Evolutionary conservation across 2,113 vertebrate species (phyloP).

Genomic region (Nestor notabilis): DNA sequence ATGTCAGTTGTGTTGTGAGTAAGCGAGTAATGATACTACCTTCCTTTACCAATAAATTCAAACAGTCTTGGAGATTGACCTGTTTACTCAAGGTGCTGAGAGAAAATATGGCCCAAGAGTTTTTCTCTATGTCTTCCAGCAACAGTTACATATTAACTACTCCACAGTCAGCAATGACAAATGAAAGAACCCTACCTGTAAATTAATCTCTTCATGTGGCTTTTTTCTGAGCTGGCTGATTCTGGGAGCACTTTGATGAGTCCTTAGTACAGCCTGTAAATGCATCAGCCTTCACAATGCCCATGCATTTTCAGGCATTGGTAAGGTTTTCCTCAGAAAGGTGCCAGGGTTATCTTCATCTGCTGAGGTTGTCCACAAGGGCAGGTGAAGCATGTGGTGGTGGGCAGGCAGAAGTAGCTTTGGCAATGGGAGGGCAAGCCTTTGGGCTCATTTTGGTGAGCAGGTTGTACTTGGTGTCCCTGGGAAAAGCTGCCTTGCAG

Average conservation of each 20-base stretch:
- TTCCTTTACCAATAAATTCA: conserved; percentile 4
- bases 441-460: not conserved
- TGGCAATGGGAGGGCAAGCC: not conserved
- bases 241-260: not conserved
- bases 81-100: conserved; percentile 9
- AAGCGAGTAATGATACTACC: not conserved
- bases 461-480: accelerated
- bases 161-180: not conserved
- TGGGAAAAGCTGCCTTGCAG: not conserved
- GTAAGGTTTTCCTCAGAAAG: not conserved
- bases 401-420: not conserved
- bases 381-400: not conserved
- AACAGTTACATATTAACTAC: not conserved
- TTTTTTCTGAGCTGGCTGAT: not conserved
- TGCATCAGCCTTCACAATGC: not conserved
- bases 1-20: not conserved
- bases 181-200: not conserved
- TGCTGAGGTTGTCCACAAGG: not conserved
- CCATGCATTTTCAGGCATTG: accelerated
- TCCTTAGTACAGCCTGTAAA: not conserved
- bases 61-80: not conserved
- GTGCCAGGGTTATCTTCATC: not conserved
- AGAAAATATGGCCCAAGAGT: not conserved
- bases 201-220: not conserved
- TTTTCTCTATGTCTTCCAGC: not conserved